Conservation (phyloP, 2,113 vertebrate genomes). For the Indicator maculatus region DNA sequence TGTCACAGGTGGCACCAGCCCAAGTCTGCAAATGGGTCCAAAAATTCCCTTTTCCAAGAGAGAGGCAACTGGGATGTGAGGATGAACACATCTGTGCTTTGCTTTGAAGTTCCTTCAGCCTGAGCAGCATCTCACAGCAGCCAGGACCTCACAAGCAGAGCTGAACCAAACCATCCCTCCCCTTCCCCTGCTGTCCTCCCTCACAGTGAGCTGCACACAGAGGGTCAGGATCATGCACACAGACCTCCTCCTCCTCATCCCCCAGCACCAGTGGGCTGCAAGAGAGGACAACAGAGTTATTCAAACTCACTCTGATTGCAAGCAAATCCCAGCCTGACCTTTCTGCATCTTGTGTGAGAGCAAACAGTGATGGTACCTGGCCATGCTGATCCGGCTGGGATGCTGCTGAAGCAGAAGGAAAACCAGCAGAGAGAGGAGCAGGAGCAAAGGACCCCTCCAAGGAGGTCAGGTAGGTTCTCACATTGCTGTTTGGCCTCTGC, state of each 20-base stretch:
- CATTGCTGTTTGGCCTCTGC: not conserved
- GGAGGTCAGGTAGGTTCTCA: not conserved
- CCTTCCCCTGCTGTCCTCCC: not conserved
- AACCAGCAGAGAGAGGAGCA: not conserved
- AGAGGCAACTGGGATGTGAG: not conserved
- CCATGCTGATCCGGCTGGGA: not conserved
- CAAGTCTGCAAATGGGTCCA: not conserved
- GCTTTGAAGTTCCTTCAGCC: not conserved
- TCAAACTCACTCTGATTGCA: not conserved
- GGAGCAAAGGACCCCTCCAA: not conserved
- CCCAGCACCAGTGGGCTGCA: fast-evolving
- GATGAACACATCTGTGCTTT: not conserved
- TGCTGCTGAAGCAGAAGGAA: not conserved
- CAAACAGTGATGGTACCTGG: not conserved
- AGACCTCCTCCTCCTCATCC: not conserved
- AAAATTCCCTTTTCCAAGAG: not conserved
- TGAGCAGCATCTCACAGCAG: not conserved
- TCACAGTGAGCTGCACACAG: fast-evolving
- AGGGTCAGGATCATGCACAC: not conserved
- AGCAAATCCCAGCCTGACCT: conserved; percentile 13
- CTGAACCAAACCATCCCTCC: not conserved
- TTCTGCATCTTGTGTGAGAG: not conserved
- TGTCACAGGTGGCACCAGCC: not conserved
- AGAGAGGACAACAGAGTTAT: not conserved
- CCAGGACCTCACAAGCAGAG: not conserved